Evolutionary conservation across 2,888 invertebrate genomes (phyloP).

Genomic region (Eutolmus rufibarbis): DNA sequence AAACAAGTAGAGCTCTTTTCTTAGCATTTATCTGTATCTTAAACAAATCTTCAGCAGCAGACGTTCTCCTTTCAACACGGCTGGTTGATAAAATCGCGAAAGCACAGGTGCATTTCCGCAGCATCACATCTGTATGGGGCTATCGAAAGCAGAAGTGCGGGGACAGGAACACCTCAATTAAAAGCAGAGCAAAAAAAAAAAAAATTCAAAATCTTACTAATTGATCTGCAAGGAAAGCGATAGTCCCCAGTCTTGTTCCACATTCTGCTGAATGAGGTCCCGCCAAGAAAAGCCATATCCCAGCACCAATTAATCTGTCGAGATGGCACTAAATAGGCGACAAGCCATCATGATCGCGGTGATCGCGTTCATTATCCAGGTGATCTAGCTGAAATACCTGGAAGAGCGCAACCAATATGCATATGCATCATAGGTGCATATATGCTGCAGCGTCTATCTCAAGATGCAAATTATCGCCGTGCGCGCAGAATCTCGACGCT

Average conservation of each 20-base stretch:
- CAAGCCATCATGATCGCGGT: neutral
- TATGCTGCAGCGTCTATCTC: neutral
- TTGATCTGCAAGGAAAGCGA: conserved; percentile 14
- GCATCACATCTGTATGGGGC: neutral
- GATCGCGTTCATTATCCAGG: conserved; percentile 8
- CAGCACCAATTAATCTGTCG: conserved; percentile 10
- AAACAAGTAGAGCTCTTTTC: neutral
- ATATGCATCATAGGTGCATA: neutral
- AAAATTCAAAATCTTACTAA: conserved; percentile 9
- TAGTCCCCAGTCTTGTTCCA: neutral
- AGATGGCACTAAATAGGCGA: conserved; percentile 29
- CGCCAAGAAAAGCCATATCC: neutral
- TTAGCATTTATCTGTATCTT: neutral
- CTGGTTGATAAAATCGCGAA: neutral
- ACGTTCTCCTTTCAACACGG: neutral
- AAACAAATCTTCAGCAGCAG: neutral
- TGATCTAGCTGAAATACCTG: neutral
- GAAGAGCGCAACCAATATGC: neutral
- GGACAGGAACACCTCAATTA: conserved; percentile 10
- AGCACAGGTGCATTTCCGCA: conserved; percentile 5
- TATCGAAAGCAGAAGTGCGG: neutral
- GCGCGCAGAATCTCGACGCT: neutral
- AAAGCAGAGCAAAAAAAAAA: neutral
- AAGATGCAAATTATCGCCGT: conserved; percentile 25
- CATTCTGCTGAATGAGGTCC: neutral